A percentile compares a stretch with the other conserved stretches of the same genome.
Evolutionary conservation across 64 coral and sea anemone species (phyloP).

Genomic region (Catalaphyllia jardinei): DNA sequence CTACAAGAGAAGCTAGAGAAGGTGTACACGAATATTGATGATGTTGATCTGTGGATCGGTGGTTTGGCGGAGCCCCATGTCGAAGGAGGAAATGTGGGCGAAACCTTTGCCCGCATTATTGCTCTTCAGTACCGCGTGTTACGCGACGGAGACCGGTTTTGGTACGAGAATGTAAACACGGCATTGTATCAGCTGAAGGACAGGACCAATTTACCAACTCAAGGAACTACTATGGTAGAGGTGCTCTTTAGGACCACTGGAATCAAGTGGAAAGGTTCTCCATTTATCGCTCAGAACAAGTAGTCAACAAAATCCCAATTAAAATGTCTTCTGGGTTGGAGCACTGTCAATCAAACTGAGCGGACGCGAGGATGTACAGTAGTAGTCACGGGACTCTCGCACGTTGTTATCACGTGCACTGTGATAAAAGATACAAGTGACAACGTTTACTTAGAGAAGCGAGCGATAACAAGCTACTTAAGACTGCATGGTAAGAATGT

Average conservation of each 20-base stretch:
- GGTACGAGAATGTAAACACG: constrained; percentile 84
- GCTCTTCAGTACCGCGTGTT: constrained; percentile 78
- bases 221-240: constrained; percentile 77
- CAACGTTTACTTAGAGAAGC: too few species aligned
- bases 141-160: constrained; percentile 86
- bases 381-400: neutral
- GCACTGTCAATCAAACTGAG: constrained; percentile 2
- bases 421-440: neutral
- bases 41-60: constrained; percentile 93
- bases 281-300: constrained; percentile 44
- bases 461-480: too few species aligned
- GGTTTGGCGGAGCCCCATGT: constrained; percentile 86
- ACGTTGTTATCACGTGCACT: neutral
- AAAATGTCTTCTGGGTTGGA: too few species aligned
- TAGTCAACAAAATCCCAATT: neutral
- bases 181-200: constrained; percentile 69
- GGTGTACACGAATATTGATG: constrained; percentile 74
- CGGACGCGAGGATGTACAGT: neutral
- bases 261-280: constrained; percentile 84
- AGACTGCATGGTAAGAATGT: too few species aligned
- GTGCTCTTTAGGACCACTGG: constrained; percentile 76
- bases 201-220: constrained; percentile 67
- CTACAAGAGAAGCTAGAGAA: constrained; percentile 60
- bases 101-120: constrained; percentile 87
- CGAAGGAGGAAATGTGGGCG: constrained; percentile 79